Conservation (phyloP, 1,140 invertebrate species). For the Trichogramma pretiosum region DNA sequence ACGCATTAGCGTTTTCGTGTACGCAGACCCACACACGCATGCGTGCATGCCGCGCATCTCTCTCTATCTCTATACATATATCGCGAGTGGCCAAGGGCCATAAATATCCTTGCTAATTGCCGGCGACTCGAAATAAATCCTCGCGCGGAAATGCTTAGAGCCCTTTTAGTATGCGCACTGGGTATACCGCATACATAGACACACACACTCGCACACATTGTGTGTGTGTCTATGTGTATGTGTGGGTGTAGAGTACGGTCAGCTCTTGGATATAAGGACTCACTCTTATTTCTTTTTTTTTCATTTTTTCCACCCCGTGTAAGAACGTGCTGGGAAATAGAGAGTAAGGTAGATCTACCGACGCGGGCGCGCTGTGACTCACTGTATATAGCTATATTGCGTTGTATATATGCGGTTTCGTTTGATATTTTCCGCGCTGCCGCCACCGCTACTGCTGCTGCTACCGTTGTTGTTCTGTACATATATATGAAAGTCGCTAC, state of each 20-base stretch:
- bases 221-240: neutral
- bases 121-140: conserved; percentile 28
- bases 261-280: neutral
- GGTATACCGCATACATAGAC: too few relatives aligned
- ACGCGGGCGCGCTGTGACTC: too few relatives aligned
- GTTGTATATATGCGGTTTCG: neutral
- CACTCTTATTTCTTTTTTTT: neutral
- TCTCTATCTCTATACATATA: too few relatives aligned
- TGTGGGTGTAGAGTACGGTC: neutral
- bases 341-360: too few relatives aligned
- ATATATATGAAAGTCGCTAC: too few relatives aligned
- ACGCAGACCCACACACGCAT: too few relatives aligned
- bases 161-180: conserved; percentile 18
- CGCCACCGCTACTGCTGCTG: neutral
- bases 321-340: conserved; percentile 6
- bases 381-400: too few relatives aligned
- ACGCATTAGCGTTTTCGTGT: too few relatives aligned
- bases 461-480: too few relatives aligned
- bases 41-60: too few relatives aligned
- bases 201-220: too few relatives aligned
- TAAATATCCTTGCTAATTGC: conserved; percentile 29
- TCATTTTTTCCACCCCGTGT: neutral
- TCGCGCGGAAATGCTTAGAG: conserved; percentile 24
- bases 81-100: conserved; percentile 21
- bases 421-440: conserved; percentile 9